Evolutionary conservation across 2,797 vertebrate species (phyloP).

Genomic region (Lerista edwardsae): DNA sequence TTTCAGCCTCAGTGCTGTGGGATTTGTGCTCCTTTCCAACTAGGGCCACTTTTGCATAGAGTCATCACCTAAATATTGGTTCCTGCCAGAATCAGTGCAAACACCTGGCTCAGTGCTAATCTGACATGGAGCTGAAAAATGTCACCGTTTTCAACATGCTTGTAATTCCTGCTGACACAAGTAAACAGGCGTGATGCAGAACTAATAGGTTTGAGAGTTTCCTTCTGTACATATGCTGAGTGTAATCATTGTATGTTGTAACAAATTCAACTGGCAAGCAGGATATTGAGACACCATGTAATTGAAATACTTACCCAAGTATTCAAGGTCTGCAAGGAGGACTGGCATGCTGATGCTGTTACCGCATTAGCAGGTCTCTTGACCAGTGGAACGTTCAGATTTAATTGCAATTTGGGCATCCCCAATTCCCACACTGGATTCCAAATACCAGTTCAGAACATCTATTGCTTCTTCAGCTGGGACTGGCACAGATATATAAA

Average conservation of each 20-base stretch:
- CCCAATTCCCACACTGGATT: no score
- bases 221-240: background rate
- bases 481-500: no score
- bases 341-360: no score
- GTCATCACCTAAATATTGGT: constrained; percentile 16
- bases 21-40: background rate
- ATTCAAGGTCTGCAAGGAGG: background rate
- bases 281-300: background rate
- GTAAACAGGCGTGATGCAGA: background rate
- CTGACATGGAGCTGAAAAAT: constrained; percentile 28
- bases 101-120: constrained; percentile 17
- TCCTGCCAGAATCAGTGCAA: constrained; percentile 41
- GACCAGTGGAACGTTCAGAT: no score
- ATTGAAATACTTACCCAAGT: background rate
- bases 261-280: background rate
- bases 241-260: background rate
- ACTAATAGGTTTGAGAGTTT: background rate
- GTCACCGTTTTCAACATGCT: constrained; percentile 1
- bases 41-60: background rate
- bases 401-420: no score
- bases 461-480: no score
- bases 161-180: background rate
- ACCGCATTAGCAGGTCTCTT: background rate
- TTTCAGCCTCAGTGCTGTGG: background rate
- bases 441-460: no score